Evolutionary conservation across 2,888 invertebrate genomes (phyloP), one percentile per base, ranked within the genome.

Genomic region (Acanthopleura granulata): DNA sequence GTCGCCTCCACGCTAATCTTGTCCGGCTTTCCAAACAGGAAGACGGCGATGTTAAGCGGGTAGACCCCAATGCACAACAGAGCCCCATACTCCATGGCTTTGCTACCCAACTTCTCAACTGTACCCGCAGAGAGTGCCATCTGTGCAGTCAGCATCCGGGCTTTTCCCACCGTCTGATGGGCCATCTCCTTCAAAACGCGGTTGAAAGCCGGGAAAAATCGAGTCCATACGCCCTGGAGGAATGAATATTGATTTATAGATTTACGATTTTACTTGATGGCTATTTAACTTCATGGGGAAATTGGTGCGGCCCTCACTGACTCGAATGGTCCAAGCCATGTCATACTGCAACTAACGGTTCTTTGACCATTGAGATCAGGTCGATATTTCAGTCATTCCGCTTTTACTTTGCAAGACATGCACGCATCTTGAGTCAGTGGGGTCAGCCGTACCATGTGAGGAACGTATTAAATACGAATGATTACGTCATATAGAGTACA

Each of bases 141-240:
- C 62, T 92, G 91, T 0, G 77, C 82, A 51, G 76, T 92, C 27
- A 75, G 12, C 18, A 49, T 22, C 14, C 40, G 74, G 92, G 92
- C 0, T 95, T 96, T 79, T 94, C 94, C 91, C 93, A 96, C 69
- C 95, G 92, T 0, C 94, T 95, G 96, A 95, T 96, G 49, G 91
- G 49, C 91, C 4, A 97, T 92, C 84, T 94, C 93, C 82, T 94
- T 92, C 74, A 93, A 93, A 71, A 96, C 87, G 80, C 93, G 93
- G 70, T 93, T 91, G 88, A 96, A 96, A 0, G 93, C 92, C 0
- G 97, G 97, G 77, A 96, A 94, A 90, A 93, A 96, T 51, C 97
- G 92, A 0, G 95, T 95, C 97, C 97, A 97, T n/a, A 96, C 92
- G 0, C 94, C 97, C 92, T 92, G 79, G 27, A 78, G 76, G 62